These are phyloP conservation scores for Lycopodina hypogea DNA, from an alignment of 37 sponge, comb jelly and placozoan species.

Conservation along the genomic window DNA sequence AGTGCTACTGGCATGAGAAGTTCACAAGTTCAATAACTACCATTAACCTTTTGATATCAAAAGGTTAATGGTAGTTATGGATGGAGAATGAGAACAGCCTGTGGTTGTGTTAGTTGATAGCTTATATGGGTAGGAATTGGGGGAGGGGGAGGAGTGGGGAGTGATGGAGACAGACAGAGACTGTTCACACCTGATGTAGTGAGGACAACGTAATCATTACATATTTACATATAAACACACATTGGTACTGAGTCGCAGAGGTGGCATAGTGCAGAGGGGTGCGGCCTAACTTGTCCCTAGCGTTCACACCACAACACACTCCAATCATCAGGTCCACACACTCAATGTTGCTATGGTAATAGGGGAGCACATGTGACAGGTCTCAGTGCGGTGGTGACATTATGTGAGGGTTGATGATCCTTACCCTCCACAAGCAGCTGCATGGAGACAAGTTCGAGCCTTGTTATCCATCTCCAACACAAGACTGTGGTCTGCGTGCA, in stretches of 20 bases:
- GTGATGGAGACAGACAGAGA: too few species aligned
- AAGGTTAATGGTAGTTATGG: too few species aligned
- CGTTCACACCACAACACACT: constrained; percentile 57
- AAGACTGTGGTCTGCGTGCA: constrained; percentile 24
- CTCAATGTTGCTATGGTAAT: constrained; percentile 62
- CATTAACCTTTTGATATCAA: too few species aligned
- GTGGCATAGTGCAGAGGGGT: constrained; percentile 88
- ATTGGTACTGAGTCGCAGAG: constrained; percentile 70
- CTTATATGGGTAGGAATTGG: too few species aligned
- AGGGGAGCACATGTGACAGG: neutral
- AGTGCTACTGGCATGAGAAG: too few species aligned
- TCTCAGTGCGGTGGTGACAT: neutral
- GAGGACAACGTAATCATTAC: too few species aligned
- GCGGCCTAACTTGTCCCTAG: constrained; percentile 65
- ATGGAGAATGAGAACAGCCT: too few species aligned
- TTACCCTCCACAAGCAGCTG: constrained; percentile 93
- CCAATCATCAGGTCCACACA: constrained; percentile 81
- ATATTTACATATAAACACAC: too few species aligned
- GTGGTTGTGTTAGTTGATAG: too few species aligned
- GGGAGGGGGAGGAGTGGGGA: too few species aligned
- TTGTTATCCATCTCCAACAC: constrained; percentile 60
- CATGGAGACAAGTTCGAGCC: constrained; percentile 73
- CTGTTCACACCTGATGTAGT: too few species aligned
- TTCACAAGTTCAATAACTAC: too few species aligned
- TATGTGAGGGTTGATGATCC: neutral